phyloP scores from a whole-genome alignment of 2,113 vertebrate species.

The Neomonachus schauinslandi region DNA sequence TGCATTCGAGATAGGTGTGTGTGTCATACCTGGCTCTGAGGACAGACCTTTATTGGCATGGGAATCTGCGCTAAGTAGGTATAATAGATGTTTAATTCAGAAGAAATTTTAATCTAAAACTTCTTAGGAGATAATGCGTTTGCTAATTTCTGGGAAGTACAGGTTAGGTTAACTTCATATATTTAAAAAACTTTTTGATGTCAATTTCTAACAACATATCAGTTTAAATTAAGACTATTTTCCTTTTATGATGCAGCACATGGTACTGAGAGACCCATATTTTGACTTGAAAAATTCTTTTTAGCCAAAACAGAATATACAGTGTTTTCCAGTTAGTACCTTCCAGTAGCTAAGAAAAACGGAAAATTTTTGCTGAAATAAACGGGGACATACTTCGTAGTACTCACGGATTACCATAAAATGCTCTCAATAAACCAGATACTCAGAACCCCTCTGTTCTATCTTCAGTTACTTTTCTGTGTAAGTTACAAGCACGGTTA shows the following conservation, averaged over 20 bases:
- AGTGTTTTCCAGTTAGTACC: not conserved
- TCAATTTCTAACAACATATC: not conserved
- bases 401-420: not conserved
- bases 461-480: not conserved
- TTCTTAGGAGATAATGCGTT: not conserved
- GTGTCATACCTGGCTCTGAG: not conserved
- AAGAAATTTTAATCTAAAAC: slow-evolving; percentile 25
- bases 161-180: not conserved
- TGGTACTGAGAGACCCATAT: not conserved
- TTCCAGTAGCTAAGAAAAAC: not conserved
- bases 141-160: not conserved
- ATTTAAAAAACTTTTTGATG: not conserved
- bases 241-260: not conserved
- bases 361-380: not conserved
- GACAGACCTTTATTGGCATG: not conserved
- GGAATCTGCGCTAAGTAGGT: not conserved
- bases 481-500: not conserved
- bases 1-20: not conserved
- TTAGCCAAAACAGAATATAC: not conserved
- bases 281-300: not conserved
- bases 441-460: not conserved
- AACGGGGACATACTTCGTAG: not conserved
- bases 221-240: not conserved
- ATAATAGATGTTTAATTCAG: not conserved
- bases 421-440: not conserved